Conservation (phyloP, 2,888 invertebrate genomes). For the Blera fallax region DNA sequence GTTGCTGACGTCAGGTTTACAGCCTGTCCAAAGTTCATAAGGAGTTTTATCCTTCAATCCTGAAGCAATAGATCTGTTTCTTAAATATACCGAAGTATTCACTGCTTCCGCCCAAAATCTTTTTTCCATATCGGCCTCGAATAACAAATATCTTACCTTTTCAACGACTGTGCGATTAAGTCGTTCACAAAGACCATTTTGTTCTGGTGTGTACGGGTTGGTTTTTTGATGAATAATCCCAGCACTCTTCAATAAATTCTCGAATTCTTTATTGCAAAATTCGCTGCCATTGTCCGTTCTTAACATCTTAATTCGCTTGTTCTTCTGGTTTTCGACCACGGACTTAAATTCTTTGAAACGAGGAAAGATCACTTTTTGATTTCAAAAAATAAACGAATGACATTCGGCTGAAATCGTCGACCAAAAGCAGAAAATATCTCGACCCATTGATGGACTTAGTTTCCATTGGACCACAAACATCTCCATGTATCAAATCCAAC, state of each 20-base stretch:
- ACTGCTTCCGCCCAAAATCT: constrained; percentile 75
- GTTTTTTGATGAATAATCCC: neutral
- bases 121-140: no score
- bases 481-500: constrained; percentile 39
- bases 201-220: constrained; percentile 70
- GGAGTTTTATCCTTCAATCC: neutral
- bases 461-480: constrained; percentile 43
- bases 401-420: no score
- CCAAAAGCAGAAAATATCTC: constrained; percentile 13
- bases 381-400: no score
- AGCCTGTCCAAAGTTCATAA: neutral
- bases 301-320: constrained; percentile 15
- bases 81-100: constrained; percentile 71
- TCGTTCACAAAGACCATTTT: constrained; percentile 75
- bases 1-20: neutral
- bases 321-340: constrained; percentile 26
- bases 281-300: constrained; percentile 11
- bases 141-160: no score
- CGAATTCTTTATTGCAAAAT: constrained; percentile 13
- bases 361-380: constrained; percentile 22
- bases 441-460: constrained; percentile 31
- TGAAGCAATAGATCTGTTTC: constrained; percentile 53
- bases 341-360: constrained; percentile 28
- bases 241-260: neutral
- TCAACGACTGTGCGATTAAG: no score